Evolutionary conservation across 2,888 invertebrate genomes (phyloP).

Genomic region (Sepioteuthis lessoniana): DNA sequence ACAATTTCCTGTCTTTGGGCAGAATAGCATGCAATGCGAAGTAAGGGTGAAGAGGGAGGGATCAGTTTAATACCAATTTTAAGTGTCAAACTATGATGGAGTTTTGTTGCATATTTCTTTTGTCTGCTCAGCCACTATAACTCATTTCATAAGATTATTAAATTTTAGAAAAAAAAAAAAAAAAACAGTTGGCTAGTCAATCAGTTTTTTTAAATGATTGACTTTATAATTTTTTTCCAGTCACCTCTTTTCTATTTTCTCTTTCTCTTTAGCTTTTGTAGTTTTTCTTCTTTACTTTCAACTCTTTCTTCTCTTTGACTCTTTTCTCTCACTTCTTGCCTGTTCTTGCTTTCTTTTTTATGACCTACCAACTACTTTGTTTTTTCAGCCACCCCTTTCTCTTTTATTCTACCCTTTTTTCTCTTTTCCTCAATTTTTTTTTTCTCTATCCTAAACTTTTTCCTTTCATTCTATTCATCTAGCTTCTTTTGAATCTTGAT

Average conservation of each 20-base stretch:
- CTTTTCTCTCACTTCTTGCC: too few relatives aligned
- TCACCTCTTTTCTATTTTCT: neutral
- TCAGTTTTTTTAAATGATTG: neutral
- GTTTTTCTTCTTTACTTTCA: neutral
- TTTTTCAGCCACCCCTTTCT: too few relatives aligned
- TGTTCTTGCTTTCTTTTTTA: too few relatives aligned
- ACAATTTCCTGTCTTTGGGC: neutral
- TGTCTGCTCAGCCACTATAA: neutral
- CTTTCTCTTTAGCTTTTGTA: neutral
- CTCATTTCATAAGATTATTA: neutral
- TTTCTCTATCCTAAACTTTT: too few relatives aligned
- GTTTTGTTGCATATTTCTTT: neutral
- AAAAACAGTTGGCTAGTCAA: neutral
- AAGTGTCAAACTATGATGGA: neutral
- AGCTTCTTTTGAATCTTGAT: too few relatives aligned
- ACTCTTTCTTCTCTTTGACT: neutral
- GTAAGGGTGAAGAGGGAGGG: neutral
- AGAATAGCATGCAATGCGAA: neutral
- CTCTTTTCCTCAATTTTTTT: too few relatives aligned
- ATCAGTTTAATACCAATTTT: neutral
- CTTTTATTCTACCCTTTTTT: too few relatives aligned
- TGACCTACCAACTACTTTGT: too few relatives aligned
- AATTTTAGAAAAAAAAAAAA: neutral
- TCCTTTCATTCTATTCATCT: too few relatives aligned
- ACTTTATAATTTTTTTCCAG: neutral